These are phyloP conservation scores for Amphipyra tragopoginis DNA, from an alignment of 2,888 invertebrate genomes.

Conservation along the genomic window DNA sequence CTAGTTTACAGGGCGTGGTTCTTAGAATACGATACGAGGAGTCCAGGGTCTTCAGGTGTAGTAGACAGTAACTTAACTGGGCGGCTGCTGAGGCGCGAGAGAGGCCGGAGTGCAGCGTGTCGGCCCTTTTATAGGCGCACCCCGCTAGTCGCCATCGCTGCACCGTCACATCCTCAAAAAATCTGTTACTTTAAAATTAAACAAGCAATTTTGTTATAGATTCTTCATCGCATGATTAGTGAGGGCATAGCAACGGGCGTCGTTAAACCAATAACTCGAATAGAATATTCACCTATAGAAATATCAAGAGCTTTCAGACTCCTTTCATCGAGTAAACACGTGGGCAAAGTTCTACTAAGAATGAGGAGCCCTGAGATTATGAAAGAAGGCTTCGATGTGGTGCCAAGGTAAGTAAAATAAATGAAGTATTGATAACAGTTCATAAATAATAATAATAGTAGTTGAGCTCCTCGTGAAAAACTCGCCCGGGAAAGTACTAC, in stretches of 20 bases:
- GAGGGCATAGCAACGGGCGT: constrained; percentile 91
- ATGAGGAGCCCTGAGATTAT: constrained; percentile 62
- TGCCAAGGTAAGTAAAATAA: constrained; percentile 60
- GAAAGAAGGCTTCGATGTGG: constrained; percentile 57
- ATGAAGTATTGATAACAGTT: background rate
- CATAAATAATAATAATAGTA: background rate
- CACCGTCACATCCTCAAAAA: too few relatives aligned
- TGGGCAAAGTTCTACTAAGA: constrained; percentile 67
- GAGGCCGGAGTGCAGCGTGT: too few relatives aligned
- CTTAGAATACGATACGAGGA: too few relatives aligned
- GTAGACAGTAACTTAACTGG: too few relatives aligned
- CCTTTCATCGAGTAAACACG: constrained; percentile 91
- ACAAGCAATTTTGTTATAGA: constrained; percentile 60
- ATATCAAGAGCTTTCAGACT: constrained; percentile 92
- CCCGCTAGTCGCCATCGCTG: too few relatives aligned
- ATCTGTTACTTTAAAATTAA: too few relatives aligned
- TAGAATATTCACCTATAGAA: constrained; percentile 91
- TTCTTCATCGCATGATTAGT: constrained; percentile 87
- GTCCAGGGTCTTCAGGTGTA: too few relatives aligned
- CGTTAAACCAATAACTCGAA: constrained; percentile 92
- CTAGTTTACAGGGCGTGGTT: too few relatives aligned
- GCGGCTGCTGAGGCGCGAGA: too few relatives aligned
- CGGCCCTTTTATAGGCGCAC: too few relatives aligned
- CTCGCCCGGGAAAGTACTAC: too few relatives aligned
- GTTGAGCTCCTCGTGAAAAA: too few relatives aligned